Base-by-base conservation (phyloP, 2,113 vertebrate species). In the Semicossyphus pulcher region DNA sequence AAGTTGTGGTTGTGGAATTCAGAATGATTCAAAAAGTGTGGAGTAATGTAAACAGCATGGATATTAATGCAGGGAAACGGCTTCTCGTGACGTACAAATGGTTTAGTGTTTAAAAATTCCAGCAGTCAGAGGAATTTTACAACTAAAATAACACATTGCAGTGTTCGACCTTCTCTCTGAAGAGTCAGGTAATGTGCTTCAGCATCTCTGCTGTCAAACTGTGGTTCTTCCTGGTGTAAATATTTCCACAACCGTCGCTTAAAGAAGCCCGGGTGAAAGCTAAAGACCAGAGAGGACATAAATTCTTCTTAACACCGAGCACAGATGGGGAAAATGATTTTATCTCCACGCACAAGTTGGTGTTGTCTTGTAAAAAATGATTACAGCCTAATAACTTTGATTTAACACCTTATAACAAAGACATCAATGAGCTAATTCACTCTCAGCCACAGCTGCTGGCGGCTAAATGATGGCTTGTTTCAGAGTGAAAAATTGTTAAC, bases 371-470 rank as follows among this genome's bases (percentile, higher is more conserved):
- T 88, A 80, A 86, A 81, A 81, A 86, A 83, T 64, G 39, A 91
- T 91, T 91, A 91, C 51, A 72, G 69, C 69, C 76, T 80, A 78
- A 87, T 90, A 90, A 88, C 80, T 89, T 84, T 86, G 80, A 88
- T 90, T 88, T 80, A 84, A 86, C 54, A 78, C 56, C 63, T 87
- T 80, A 89, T 88, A 90, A 89, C 74, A 86, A 91, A 78, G 82
- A 84, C 74, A 89, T 88, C 69, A 83, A 87, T 85, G 80, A 61
- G 44, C 18, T 66, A 76, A 81, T 75, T 74, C 37, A 41, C 57
- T 64, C 47, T 83, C 31, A 18, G 34, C 63, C 36, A 20, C 71
- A 86, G 80, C 83, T 70, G 62, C 67, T 74, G 49, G 59, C 57
- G 60, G 70, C 56, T 62, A 72, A 81, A 61, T 83, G 76, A 86